Conservation (phyloP, 2,113 vertebrate species). For the Phoxinus phoxinus region DNA sequence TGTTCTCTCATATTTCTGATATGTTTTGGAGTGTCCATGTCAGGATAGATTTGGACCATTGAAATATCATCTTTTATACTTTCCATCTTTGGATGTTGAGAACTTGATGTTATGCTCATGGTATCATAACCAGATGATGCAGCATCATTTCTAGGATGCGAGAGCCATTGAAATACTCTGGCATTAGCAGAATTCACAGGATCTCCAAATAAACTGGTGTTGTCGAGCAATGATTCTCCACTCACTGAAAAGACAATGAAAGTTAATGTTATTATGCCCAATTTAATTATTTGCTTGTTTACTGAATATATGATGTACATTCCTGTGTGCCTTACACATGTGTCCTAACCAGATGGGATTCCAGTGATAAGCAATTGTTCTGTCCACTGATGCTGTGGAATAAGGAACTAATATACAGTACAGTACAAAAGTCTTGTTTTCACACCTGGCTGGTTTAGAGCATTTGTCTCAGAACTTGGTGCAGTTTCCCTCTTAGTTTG, state of each 20-base stretch:
- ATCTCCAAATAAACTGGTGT: not conserved
- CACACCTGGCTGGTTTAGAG: no score
- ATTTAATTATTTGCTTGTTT: no score
- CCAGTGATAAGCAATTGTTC: no score
- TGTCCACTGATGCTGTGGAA: no score
- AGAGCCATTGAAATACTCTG: slow-evolving; percentile 23
- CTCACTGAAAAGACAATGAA: slow-evolving; percentile 27
- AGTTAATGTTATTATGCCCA: no score
- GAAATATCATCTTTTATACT: not conserved
- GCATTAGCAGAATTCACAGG: not conserved
- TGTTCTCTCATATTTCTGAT: not conserved
- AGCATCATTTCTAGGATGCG: not conserved
- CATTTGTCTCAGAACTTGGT: no score
- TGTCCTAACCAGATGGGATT: no score
- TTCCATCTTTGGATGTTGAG: not conserved
- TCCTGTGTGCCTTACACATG: no score
- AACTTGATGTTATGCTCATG: not conserved
- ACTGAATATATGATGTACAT: no score
- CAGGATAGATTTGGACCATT: not conserved
- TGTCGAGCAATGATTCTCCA: slow-evolving; percentile 14
- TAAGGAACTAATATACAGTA: no score
- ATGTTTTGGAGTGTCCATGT: not conserved
- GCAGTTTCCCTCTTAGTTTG: no score
- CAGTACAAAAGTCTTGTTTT: no score
- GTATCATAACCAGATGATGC: slow-evolving; percentile 1